phyloP scores from a whole-genome alignment of 2,888 invertebrate species.

The Cactoblastis cactorum region DNA sequence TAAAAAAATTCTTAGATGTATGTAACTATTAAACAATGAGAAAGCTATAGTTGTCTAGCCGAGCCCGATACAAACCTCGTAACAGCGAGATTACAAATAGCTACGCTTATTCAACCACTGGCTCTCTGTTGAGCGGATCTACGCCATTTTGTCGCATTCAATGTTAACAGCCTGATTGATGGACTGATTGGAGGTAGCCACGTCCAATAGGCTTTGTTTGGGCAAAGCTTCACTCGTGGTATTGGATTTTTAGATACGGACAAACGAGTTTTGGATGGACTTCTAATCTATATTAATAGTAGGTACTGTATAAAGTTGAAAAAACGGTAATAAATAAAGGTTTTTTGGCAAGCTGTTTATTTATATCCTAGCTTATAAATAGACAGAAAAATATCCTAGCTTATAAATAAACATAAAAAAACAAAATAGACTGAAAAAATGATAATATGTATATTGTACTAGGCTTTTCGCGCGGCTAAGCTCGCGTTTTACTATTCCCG shows the following conservation, averaged over 20 bases:
- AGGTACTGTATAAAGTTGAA: neutral
- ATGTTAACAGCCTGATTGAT: slow-evolving; percentile 8
- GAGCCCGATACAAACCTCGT: slow-evolving; percentile 49
- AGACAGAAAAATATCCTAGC: too few species aligned
- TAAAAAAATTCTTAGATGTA: too few species aligned
- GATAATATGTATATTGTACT: too few species aligned
- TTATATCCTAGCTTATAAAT: too few species aligned
- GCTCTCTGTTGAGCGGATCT: slow-evolving; percentile 26
- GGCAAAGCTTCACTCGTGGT: neutral
- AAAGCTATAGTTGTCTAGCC: too few species aligned
- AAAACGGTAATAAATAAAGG: neutral
- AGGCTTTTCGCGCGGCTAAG: too few species aligned
- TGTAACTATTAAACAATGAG: too few species aligned
- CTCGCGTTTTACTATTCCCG: too few species aligned
- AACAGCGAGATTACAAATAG: slow-evolving; percentile 63
- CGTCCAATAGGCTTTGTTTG: neutral
- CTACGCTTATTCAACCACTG: slow-evolving; percentile 35
- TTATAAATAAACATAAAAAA: too few species aligned
- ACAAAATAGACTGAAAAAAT: too few species aligned
- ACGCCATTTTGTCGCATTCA: slow-evolving; percentile 23
- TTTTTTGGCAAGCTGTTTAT: neutral
- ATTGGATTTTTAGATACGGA: neutral
- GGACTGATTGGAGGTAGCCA: neutral
- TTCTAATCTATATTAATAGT: neutral
- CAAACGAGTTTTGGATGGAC: neutral